Evolutionary conservation across 2,797 vertebrate genomes (phyloP).

Genomic region (Zenarchopterus dispar): DNA sequence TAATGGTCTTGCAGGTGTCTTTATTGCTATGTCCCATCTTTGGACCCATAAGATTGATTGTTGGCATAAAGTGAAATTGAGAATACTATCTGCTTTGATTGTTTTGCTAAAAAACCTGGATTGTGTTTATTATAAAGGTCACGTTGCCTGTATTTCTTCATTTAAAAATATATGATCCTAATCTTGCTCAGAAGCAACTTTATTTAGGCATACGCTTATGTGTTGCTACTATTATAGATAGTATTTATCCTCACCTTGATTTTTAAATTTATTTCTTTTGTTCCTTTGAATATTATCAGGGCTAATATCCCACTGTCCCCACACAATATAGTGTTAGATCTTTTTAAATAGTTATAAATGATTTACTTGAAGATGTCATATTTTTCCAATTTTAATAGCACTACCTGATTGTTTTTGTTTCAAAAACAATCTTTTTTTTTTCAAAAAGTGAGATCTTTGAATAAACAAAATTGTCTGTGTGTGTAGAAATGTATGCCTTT

Average conservation of each 20-base stretch:
- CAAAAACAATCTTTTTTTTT: no score
- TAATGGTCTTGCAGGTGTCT: constrained; percentile 72
- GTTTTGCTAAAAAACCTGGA: constrained; percentile 76
- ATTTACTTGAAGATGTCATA: no score
- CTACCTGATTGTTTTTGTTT: constrained; percentile 34
- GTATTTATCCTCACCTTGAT: constrained; percentile 4
- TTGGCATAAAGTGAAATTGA: constrained; percentile 73
- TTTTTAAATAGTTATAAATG: neutral
- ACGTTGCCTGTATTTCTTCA: constrained; percentile 40
- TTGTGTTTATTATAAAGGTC: constrained; percentile 73
- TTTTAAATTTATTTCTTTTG: constrained; percentile 24
- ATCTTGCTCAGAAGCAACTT: constrained; percentile 51
- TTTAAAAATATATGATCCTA: constrained; percentile 59
- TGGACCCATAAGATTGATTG: constrained; percentile 79
- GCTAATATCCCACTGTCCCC: constrained; percentile 36
- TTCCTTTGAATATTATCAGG: constrained; percentile 22
- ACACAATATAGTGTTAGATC: constrained; percentile 3
- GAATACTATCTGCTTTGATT: constrained; percentile 75
- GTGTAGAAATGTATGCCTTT: neutral
- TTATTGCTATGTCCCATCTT: constrained; percentile 75
- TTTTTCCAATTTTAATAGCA: no score
- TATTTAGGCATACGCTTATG: constrained; percentile 41
- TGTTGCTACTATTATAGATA: constrained; percentile 15
- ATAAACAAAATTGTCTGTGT: no score
- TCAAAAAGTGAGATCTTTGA: no score